Evolutionary conservation across 1,140 invertebrate species (phyloP).

Genomic region (Dendroctonus valens): DNA sequence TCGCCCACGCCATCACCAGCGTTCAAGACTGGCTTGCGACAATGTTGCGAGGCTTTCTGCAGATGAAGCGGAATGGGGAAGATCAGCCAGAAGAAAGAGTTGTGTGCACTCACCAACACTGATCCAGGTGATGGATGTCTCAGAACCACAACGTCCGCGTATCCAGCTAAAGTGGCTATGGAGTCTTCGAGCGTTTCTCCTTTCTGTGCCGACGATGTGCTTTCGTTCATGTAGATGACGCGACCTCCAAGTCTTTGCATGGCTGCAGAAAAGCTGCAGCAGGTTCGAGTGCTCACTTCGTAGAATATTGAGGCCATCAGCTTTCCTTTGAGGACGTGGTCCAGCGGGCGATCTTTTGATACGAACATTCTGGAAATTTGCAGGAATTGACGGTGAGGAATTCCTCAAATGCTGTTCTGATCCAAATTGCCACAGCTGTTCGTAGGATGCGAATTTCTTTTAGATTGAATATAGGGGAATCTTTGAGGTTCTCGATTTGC

Average conservation of each 20-base stretch:
- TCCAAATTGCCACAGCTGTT: too few species aligned
- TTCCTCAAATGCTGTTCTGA: too few species aligned
- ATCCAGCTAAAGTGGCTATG: constrained; percentile 80
- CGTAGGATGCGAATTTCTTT: too few species aligned
- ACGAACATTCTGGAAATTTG: constrained; percentile 59
- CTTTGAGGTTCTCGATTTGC: too few species aligned
- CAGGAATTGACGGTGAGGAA: too few species aligned
- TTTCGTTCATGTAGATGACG: constrained; percentile 86
- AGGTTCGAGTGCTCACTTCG: constrained; percentile 95
- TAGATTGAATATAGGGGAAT: too few species aligned
- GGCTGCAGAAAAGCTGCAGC: constrained; percentile 92
- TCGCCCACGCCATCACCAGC: constrained; percentile 98
- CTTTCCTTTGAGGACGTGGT: constrained; percentile 90
- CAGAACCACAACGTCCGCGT: constrained; percentile 90
- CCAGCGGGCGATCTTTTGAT: constrained; percentile 77
- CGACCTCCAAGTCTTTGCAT: constrained; percentile 93
- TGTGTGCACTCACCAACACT: constrained; percentile 66
- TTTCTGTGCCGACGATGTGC: constrained; percentile 91
- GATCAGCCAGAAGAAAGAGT: constrained; percentile 28
- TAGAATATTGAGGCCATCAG: constrained; percentile 96
- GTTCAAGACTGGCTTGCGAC: constrained; percentile 91
- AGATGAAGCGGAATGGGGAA: constrained; percentile 4
- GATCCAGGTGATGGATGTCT: constrained; percentile 93
- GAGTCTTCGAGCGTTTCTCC: constrained; percentile 94
- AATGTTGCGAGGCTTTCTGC: constrained; percentile 76